Percentiles rank a stretch among this genome's conserved stretches.
phyloP scores from a whole-genome alignment of 2,113 vertebrate genomes.

The Spea bombifrons region DNA sequence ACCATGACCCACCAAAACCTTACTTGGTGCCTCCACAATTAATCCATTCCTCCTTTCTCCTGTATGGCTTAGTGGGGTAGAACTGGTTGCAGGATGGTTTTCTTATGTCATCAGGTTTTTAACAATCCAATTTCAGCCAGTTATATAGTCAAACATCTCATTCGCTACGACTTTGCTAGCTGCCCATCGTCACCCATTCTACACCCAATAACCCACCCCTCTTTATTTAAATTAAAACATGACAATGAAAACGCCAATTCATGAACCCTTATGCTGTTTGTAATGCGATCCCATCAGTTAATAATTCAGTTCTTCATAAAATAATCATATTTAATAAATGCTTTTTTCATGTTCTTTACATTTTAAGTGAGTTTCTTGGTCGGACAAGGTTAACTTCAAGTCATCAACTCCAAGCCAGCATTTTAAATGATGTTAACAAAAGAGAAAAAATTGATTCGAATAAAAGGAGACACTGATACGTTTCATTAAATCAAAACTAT shows the following conservation, averaged over 20 bases:
- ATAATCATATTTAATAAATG: conserved; percentile 16
- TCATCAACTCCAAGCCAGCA: not conserved
- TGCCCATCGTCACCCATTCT: no score
- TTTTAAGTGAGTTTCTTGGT: conserved; percentile 9
- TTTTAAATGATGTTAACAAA: conserved; percentile 28
- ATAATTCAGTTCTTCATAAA: conserved; percentile 14
- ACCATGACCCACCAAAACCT: no score
- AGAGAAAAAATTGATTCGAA: not conserved
- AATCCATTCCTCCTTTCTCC: no score
- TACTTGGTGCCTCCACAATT: no score
- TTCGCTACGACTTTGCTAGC: no score
- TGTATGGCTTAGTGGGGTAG: no score
- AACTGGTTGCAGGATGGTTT: no score
- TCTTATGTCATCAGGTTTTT: no score
- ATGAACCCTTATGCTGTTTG: not conserved
- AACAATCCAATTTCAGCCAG: no score
- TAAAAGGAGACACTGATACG: not conserved
- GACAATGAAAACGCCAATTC: not conserved
- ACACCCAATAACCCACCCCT: no score
- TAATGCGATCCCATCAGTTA: not conserved
- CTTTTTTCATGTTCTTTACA: not conserved
- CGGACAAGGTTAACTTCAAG: not conserved
- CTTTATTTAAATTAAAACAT: not conserved
- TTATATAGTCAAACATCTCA: no score
- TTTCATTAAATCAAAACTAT: not conserved